These are phyloP conservation scores for Clavelina lepadiformis DNA, from an alignment of 23 tunicate species.

Conservation along the genomic window DNA sequence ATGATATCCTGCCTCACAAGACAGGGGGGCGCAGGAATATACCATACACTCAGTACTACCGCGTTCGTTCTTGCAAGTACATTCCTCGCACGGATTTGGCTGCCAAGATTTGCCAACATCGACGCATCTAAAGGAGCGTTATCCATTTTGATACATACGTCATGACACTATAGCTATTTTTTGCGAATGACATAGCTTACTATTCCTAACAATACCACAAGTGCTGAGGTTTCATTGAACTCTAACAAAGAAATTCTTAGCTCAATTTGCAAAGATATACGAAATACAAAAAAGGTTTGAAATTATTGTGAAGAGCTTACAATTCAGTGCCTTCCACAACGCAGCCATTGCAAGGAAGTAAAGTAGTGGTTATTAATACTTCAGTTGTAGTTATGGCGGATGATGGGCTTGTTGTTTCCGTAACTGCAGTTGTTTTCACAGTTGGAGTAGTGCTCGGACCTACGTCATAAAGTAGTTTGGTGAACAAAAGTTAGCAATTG, in stretches of 20 bases:
- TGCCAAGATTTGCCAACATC: constrained; percentile 62
- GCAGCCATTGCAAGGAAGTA: constrained; percentile 48
- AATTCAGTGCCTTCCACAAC: constrained; percentile 35
- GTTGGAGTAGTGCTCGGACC: background rate
- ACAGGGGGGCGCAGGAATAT: constrained; percentile 21
- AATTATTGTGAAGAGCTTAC: no score
- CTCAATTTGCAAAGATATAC: no score
- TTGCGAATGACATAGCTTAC: no score
- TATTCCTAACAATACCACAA: no score
- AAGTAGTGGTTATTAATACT: constrained; percentile 18
- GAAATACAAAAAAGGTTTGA: no score
- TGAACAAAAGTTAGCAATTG: no score
- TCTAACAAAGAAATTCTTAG: no score
- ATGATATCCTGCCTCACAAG: constrained; percentile 63
- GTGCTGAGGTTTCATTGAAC: no score
- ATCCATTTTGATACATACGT: no score
- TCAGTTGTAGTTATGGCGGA: constrained; percentile 7
- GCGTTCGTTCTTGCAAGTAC: constrained; percentile 60
- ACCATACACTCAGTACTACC: constrained; percentile 57
- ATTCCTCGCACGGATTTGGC: constrained; percentile 56
- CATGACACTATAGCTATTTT: no score
- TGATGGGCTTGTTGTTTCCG: constrained; percentile 14
- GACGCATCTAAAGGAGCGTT: constrained; percentile 42
- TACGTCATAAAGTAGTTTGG: no score
- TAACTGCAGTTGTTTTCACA: constrained; percentile 1